phyloP scores from a whole-genome alignment of 2,888 invertebrate species.

The Crepidodera aurea region DNA sequence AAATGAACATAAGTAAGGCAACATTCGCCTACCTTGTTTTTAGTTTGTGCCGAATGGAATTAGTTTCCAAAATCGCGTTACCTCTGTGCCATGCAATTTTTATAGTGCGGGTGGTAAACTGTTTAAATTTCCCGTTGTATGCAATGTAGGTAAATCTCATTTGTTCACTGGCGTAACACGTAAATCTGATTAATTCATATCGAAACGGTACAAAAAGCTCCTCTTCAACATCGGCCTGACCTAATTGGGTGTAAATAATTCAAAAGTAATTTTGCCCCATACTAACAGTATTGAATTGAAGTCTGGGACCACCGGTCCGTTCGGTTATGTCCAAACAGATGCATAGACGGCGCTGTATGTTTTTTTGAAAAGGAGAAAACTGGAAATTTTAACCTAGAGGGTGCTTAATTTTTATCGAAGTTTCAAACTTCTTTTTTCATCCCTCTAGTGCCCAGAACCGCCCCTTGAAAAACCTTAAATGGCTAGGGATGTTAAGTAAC shows the following conservation, averaged over 20 bases:
- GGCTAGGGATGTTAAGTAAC: too few species aligned
- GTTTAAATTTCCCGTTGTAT: background rate
- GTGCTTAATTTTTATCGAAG: too few species aligned
- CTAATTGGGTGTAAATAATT: constrained; percentile 40
- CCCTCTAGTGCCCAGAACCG: too few species aligned
- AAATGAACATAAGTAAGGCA: too few species aligned
- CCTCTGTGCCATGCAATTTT: background rate
- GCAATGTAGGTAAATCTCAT: constrained; percentile 9
- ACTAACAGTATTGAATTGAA: constrained; percentile 35
- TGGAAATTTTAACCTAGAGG: too few species aligned
- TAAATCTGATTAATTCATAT: constrained; percentile 27
- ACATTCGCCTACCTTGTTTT: too few species aligned
- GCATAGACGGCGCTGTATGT: background rate
- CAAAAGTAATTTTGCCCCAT: constrained; percentile 38
- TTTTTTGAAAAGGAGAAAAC: too few species aligned
- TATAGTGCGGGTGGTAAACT: background rate
- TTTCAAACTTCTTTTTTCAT: too few species aligned
- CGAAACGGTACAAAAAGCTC: constrained; percentile 11
- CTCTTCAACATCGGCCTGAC: constrained; percentile 1
- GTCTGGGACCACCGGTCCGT: constrained; percentile 5
- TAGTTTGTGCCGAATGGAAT: background rate
- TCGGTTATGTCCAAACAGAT: constrained; percentile 31
- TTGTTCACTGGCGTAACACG: constrained; percentile 13
- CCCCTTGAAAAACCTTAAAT: too few species aligned
- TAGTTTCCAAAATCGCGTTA: background rate